Percentiles rank a stretch among this genome's conserved stretches.
Evolutionary conservation across 92 coral and sea anemone genomes (phyloP).

Genomic region (Muricea muricata): DNA sequence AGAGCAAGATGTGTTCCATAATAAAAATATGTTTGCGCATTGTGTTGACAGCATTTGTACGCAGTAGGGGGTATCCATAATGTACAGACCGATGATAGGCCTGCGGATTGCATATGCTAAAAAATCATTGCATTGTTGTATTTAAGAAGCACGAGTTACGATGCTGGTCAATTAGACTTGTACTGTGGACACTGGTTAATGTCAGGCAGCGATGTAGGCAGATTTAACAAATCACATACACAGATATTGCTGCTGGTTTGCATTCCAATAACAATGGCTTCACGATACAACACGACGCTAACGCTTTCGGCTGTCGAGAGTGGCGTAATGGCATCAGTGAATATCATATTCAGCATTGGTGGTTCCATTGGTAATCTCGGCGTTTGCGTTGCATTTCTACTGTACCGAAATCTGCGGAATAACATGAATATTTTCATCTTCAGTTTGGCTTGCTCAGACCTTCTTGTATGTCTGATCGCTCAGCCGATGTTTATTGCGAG

Average conservation of each 20-base stretch:
- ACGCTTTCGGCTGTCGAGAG: slow-evolving; percentile 58
- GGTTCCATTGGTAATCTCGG: slow-evolving; percentile 83
- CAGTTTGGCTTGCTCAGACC: slow-evolving; percentile 90
- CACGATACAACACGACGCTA: slow-evolving; percentile 10
- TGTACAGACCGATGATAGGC: background rate
- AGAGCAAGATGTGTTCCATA: background rate
- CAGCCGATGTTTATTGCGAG: slow-evolving; percentile 89
- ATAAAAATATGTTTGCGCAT: background rate
- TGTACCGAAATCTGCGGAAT: slow-evolving; percentile 73
- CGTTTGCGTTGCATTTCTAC: slow-evolving; percentile 70
- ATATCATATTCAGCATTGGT: slow-evolving; percentile 73
- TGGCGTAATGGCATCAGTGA: slow-evolving; percentile 67
- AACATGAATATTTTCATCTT: slow-evolving; percentile 78
- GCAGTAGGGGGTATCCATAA: background rate
- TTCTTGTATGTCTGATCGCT: slow-evolving; percentile 80
- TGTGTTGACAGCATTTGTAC: background rate
- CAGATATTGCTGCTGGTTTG: background rate
- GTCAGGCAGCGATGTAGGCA: background rate
- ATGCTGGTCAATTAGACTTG: background rate
- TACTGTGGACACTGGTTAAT: background rate
- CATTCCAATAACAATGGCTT: slow-evolving; percentile 8
- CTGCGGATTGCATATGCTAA: background rate
- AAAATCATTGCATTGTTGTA: slow-evolving; percentile 5
- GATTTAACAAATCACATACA: background rate
- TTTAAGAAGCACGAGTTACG: background rate